Evolutionary conservation across 1,140 invertebrate genomes (phyloP), one percentile per base, ranked within the genome.

Genomic region (Ceratoteleas bidentatus): DNA sequence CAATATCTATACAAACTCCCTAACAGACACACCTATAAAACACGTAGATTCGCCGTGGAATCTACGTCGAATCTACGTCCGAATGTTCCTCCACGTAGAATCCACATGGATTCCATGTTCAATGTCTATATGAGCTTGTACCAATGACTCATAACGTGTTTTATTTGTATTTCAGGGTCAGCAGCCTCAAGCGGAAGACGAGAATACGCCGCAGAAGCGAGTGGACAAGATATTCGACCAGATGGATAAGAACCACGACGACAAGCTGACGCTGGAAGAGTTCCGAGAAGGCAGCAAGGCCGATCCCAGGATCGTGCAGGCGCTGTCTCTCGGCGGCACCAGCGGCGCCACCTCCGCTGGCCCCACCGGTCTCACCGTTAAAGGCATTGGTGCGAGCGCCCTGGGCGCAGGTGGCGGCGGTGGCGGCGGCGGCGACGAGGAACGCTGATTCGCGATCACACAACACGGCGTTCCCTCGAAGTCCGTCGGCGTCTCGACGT

Each of bases 181-280:
- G 89, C 95, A 96, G 74, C 96, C 97, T 24, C 95, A 96, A 66
- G 94, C 96, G 10, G 97, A 98, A 86, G 97, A 98, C 85, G 98
- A 99, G 88, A 98, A 98, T 89, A 98, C 97, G 45, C 97, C 98
- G 0, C 97, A 98, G 89, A 98, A 98, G 86, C 94, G 98, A 87
- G 98, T 99, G 36, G 98, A 99, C 90, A 98, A 98, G 90, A 99
- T 99, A 87, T 99, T 99, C 92, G 96, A 98, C 90, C 97, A 98
- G 89, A 98, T 99, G 97, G 98, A 99, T 92, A 98, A 99, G 92
- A 99, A 99, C 90, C 96, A 98, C 91, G 98, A 99, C 92, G 98
- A 99, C 89, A 95, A 96, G 89, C 94, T 99, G 76, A 99, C 98
- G 11, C 94, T 99, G 79, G 98, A 99, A 87, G 98, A 99, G 92